phyloP scores from a whole-genome alignment of 2,888 invertebrate genomes.

The Drymonia ruficornis region DNA sequence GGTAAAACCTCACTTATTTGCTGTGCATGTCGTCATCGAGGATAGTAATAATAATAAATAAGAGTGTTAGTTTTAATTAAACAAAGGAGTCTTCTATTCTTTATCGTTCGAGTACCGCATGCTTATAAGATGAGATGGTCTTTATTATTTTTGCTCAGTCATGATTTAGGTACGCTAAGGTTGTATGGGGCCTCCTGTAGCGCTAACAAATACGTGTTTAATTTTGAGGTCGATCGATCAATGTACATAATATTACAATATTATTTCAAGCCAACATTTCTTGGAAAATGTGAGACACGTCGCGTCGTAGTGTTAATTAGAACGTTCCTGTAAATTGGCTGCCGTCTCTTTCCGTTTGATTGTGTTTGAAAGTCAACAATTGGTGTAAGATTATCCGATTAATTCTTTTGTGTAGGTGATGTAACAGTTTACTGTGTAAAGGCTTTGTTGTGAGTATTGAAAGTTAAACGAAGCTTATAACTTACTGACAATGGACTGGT shows the following conservation, averaged over 20 bases:
- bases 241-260: constrained; percentile 28
- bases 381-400: constrained; percentile 25
- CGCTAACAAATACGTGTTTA: constrained; percentile 38
- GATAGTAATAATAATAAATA: constrained; percentile 8
- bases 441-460: constrained; percentile 19
- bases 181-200: constrained; percentile 43
- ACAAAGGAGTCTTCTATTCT: constrained; percentile 34
- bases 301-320: constrained; percentile 32
- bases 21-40: background rate
- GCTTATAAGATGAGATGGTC: constrained; percentile 27
- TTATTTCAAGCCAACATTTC: constrained; percentile 26
- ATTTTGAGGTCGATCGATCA: constrained; percentile 42
- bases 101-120: constrained; percentile 21
- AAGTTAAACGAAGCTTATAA: constrained; percentile 12
- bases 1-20: background rate
- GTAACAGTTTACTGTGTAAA: constrained; percentile 21
- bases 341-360: constrained; percentile 32
- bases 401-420: constrained; percentile 20
- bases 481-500: background rate
- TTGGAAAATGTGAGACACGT: constrained; percentile 21
- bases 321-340: constrained; percentile 38
- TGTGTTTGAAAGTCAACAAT: constrained; percentile 33
- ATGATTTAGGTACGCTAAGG: constrained; percentile 48
- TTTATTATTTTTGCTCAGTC: constrained; percentile 44
- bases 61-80: constrained; percentile 16